phyloP scores from a whole-genome alignment of 2,888 invertebrate genomes.

The Hirtodrosophila trivittata region DNA sequence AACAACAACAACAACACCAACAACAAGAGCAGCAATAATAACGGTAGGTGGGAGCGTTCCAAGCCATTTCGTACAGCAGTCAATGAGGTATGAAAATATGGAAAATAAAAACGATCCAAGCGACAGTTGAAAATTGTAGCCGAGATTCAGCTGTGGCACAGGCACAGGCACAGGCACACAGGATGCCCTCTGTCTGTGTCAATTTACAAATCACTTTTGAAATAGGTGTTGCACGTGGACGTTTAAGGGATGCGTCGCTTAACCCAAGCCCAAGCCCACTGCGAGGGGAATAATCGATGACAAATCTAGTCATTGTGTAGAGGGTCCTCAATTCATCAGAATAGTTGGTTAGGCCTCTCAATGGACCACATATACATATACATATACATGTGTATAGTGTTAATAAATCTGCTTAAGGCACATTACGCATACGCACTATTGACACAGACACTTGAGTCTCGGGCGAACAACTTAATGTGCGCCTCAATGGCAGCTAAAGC shows the following conservation, averaged over 20 bases:
- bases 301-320: background rate
- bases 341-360: too few species aligned
- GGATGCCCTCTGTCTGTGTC: slow-evolving; percentile 18
- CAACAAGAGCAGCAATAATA: slow-evolving; percentile 26
- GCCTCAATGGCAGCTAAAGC: slow-evolving; percentile 23
- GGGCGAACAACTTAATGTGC: slow-evolving; percentile 40
- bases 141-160: background rate
- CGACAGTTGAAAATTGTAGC: background rate
- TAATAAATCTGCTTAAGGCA: slow-evolving; percentile 41
- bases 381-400: slow-evolving; percentile 1
- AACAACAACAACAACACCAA: slow-evolving; percentile 31
- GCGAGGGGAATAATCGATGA: background rate
- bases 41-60: slow-evolving; percentile 38
- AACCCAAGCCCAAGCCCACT: slow-evolving; percentile 1
- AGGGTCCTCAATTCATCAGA: background rate
- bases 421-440: slow-evolving; percentile 59
- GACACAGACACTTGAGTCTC: slow-evolving; percentile 32
- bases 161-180: background rate
- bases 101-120: slow-evolving; percentile 30
- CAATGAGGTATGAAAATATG: slow-evolving; percentile 74
- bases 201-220: slow-evolving; percentile 43
- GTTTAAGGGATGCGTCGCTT: background rate
- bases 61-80: slow-evolving; percentile 59
- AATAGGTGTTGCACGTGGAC: slow-evolving; percentile 21
- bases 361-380: background rate